These are phyloP conservation scores for Lophotriccus pileatus DNA, from an alignment of 2,797 vertebrate genomes.

Conservation along the genomic window DNA sequence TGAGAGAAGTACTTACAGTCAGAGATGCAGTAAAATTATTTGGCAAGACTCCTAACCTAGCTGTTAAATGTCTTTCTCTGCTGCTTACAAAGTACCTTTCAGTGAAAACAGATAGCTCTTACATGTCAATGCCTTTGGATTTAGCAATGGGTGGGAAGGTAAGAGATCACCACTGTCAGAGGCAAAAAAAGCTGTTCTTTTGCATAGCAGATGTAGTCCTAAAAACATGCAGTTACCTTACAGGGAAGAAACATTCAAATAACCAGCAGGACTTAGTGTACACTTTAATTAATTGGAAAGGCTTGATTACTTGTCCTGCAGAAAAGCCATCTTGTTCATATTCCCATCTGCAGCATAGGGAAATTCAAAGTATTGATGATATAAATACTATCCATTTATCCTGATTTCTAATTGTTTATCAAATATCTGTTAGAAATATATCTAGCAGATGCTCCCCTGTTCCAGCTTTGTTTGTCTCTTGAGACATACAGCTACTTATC, in stretches of 20 bases:
- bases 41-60: background rate
- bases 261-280: background rate
- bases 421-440: background rate
- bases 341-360: background rate
- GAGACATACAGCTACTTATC: background rate
- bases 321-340: background rate
- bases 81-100: background rate
- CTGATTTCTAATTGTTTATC: background rate
- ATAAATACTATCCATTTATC: background rate
- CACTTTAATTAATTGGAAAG: background rate
- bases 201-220: background rate
- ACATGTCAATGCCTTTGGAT: background rate
- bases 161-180: background rate
- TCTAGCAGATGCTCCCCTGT: background rate
- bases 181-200: background rate
- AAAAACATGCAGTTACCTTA: background rate
- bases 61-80: background rate
- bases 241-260: background rate
- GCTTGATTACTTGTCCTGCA: background rate
- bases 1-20: background rate
- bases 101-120: background rate
- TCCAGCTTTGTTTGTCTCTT: background rate
- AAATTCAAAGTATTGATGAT: background rate
- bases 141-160: background rate
- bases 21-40: background rate